Base-by-base conservation (phyloP, 2,888 invertebrate species). In the Conistra vaccinii region DNA sequence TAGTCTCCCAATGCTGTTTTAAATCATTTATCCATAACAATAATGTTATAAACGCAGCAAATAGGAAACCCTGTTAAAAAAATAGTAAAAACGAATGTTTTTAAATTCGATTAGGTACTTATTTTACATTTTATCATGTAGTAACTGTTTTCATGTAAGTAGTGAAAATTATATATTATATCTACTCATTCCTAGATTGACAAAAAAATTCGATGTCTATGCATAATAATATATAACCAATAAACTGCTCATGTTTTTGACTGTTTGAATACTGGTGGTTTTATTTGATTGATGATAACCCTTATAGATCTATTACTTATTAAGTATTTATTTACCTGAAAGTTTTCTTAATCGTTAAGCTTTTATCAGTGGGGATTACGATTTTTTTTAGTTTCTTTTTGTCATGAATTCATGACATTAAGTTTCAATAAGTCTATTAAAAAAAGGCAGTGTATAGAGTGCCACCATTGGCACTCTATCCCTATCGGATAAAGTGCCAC, bases 181-280 rank as follows among this genome's bases (percentile, higher is more conserved):
- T 5, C 9, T 42, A 68, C 17, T 48, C 17, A 35, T 69, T 32
- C 14, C n/a, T 32, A 57, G 10, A 63, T 29, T 77, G 35, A 14
- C 7, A 53, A 69, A 83, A 68, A 74, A 65, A 57, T 61, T 57
- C 7, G 35, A 76, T 66, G 77, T 85, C 26, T 63, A 73, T 32
- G 14, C 45, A 45, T 55, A 42, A n/a, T 39, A 73, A n/a, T 67
- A 35, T 42, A 51, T n/a, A n/a, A 60, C 60, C 9, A 82, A 69
- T 82, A 83, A 82, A 83, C 57, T 45, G 14, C 39, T 67, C 62
- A 51, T 60, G 32, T 72, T 67, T 73, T 69, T 63, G 69, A 63
- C 5, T 53, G 67, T 48, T 53, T 67, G 42, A 39, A 29, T 53
- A 58, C 29, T 29, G 6, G 45, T 67, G 39, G 58, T 85, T 83